Percentiles rank a stretch among this genome's conserved stretches.
Evolutionary conservation across 1,140 invertebrate genomes (phyloP).

Genomic region (Zaprionus tsacasi): DNA sequence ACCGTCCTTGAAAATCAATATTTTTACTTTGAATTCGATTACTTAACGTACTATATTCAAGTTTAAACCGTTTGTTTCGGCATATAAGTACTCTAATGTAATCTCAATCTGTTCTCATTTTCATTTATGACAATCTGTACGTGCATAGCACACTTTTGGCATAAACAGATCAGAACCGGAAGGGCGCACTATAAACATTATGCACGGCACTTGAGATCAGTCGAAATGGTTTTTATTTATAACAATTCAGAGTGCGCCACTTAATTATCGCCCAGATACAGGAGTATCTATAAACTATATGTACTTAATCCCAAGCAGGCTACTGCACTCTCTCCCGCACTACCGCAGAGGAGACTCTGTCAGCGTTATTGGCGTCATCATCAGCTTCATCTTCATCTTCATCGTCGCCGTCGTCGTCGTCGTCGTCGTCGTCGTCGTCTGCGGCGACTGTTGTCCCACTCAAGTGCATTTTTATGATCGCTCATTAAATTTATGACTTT

Average conservation of each 20-base stretch:
- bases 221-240: conserved; percentile 48
- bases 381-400: not conserved
- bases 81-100: too few species aligned
- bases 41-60: not conserved
- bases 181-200: conserved; percentile 28
- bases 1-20: not conserved
- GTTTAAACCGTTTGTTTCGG: not conserved
- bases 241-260: conserved; percentile 51
- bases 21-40: not conserved
- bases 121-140: not conserved
- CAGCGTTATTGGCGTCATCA: not conserved
- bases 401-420: not conserved
- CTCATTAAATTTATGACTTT: conserved; percentile 80
- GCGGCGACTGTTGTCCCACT: conserved; percentile 39
- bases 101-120: not conserved
- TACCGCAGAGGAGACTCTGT: too few species aligned
- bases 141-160: conserved; percentile 28
- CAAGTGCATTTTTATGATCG: conserved; percentile 76
- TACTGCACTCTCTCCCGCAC: conserved; percentile 39
- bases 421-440: not conserved
- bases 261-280: conserved; percentile 55
- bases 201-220: conserved; percentile 24
- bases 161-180: conserved; percentile 37
- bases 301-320: conserved; percentile 38
- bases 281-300: conserved; percentile 39